phyloP scores from a whole-genome alignment of 2,113 vertebrate genomes.

The Ardeotis arabs region DNA sequence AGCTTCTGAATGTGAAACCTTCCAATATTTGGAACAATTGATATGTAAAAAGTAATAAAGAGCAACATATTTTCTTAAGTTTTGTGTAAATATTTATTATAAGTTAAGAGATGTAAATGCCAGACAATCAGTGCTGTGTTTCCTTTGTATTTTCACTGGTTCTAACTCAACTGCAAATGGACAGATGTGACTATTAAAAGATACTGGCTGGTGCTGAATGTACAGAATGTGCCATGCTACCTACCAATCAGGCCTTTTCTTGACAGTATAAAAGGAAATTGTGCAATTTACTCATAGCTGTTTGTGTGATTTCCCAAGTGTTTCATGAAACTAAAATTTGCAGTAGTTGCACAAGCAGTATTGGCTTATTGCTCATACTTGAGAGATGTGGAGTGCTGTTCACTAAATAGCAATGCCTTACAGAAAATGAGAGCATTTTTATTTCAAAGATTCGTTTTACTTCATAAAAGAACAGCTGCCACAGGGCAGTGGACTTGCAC shows the following conservation, averaged over 20 bases:
- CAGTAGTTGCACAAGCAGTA: neutral
- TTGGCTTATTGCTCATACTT: neutral
- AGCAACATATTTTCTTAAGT: neutral
- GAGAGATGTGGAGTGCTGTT: neutral
- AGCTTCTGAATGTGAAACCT: neutral
- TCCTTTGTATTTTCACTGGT: neutral
- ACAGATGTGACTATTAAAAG: neutral
- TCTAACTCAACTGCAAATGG: neutral
- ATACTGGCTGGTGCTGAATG: neutral
- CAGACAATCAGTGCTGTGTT: neutral
- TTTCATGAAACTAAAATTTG: neutral
- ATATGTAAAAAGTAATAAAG: constrained; percentile 13
- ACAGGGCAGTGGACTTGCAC: neutral
- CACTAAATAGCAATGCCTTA: neutral
- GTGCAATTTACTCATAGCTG: neutral
- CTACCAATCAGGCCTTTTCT: neutral
- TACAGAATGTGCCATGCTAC: neutral
- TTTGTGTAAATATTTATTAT: neutral
- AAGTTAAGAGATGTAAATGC: neutral
- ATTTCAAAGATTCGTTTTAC: neutral
- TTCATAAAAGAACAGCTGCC: neutral
- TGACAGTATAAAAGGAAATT: neutral
- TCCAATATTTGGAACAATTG: constrained; percentile 16
- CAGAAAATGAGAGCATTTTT: neutral
- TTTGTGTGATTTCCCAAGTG: neutral